Percentiles rank a stretch among this genome's conserved stretches.
Conservation (phyloP, 2,888 invertebrate species). For the Enchytraeus crypticus region DNA sequence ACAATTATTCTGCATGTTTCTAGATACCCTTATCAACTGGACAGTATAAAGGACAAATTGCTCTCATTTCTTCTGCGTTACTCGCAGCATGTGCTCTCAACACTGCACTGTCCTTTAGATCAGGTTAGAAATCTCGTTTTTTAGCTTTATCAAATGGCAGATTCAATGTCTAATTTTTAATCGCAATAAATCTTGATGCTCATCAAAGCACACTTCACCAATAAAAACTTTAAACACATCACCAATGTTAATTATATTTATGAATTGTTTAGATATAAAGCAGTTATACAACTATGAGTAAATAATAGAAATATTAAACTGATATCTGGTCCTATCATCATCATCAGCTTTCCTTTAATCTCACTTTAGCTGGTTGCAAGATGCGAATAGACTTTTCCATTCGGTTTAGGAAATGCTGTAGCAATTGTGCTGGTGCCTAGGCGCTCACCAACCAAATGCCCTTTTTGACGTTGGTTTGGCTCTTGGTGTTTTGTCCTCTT, state of each 20-base stretch:
- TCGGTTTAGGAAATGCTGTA: background rate
- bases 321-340: background rate
- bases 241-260: background rate
- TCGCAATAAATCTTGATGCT: background rate
- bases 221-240: too few species aligned
- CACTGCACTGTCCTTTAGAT: constrained; percentile 85
- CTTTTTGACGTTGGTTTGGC: too few species aligned
- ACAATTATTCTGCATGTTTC: too few species aligned
- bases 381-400: background rate
- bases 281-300: background rate
- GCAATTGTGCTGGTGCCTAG: background rate
- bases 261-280: background rate
- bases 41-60: constrained; percentile 83
- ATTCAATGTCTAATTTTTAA: too few species aligned
- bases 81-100: constrained; percentile 74
- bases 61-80: constrained; percentile 77
- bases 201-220: too few species aligned
- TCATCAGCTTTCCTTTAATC: background rate
- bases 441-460: too few species aligned
- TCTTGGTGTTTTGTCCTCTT: too few species aligned
- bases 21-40: too few species aligned
- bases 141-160: background rate
- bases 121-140: constrained; percentile 61
- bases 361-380: background rate
- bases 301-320: background rate